Percentiles rank a stretch among this genome's conserved stretches.
These are phyloP conservation scores for Equus przewalskii DNA, from an alignment of 2,113 vertebrate species.

Conservation along the genomic window DNA sequence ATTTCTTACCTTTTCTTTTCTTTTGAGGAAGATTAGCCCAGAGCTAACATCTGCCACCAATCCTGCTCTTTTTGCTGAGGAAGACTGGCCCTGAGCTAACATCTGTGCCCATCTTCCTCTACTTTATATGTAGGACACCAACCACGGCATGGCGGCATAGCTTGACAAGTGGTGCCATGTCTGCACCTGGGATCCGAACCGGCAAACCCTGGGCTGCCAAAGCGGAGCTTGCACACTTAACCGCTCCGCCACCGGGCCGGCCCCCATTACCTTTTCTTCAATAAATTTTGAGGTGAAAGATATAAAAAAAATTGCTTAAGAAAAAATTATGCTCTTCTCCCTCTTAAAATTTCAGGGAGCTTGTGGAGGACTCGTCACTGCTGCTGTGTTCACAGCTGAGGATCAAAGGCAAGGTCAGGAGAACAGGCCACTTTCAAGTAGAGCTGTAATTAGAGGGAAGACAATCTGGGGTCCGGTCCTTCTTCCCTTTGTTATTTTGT, in stretches of 20 bases:
- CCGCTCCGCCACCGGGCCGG: no score
- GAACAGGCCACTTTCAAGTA: neutral
- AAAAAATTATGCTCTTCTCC: neutral
- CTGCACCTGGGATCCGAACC: no score
- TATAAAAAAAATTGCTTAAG: neutral
- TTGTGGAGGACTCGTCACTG: neutral
- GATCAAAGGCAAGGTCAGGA: neutral
- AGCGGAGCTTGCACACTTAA: no score
- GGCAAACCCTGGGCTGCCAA: no score
- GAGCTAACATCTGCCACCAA: no score
- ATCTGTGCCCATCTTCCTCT: no score
- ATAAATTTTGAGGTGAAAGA: neutral
- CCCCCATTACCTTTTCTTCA: neutral
- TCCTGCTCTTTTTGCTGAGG: no score
- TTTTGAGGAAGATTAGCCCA: no score
- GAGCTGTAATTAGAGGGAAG: neutral
- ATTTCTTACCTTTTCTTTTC: neutral
- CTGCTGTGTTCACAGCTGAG: neutral
- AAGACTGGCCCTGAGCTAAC: no score
- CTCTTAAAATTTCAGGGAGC: neutral
- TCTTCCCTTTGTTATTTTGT: neutral
- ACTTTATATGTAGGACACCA: no score
- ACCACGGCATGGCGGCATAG: no score
- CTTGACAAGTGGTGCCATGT: no score
- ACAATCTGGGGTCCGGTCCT: neutral